Conservation (phyloP, 2,888 invertebrate species). For the Eupsilia transversa region DNA sequence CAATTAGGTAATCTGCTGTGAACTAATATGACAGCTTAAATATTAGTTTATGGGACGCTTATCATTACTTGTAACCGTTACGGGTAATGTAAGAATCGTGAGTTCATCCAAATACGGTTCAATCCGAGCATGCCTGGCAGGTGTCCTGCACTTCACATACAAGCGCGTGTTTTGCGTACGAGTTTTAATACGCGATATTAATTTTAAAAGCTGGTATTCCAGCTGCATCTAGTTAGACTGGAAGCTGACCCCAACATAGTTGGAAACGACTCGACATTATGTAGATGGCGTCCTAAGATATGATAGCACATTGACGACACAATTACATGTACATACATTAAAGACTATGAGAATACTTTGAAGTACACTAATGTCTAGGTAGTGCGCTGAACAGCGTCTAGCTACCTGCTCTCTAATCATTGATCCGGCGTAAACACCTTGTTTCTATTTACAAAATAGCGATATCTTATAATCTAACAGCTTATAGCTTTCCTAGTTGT, state of each 20-base stretch:
- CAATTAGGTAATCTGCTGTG: neutral
- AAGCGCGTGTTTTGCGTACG: neutral
- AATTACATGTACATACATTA: neutral
- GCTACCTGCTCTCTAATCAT: neutral
- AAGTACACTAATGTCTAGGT: no score
- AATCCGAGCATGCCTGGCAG: neutral
- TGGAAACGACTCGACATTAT: no score
- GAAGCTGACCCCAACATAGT: neutral
- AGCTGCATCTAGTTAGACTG: neutral
- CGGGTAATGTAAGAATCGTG: neutral
- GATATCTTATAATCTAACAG: conserved; percentile 5
- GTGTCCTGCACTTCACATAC: no score
- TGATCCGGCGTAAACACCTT: conserved; percentile 1
- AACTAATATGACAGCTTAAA: no score
- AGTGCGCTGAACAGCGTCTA: conserved; percentile 16
- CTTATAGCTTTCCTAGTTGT: conserved; percentile 10
- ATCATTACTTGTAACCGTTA: neutral
- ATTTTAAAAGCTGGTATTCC: neutral
- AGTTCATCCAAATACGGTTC: neutral
- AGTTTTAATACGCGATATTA: neutral
- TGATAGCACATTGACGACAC: neutral
- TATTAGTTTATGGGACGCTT: neutral
- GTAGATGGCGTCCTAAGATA: neutral
- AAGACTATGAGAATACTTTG: neutral
- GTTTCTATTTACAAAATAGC: conserved; percentile 6